phyloP scores from a whole-genome alignment of 2,797 vertebrate genomes.

The Iguana delicatissima region DNA sequence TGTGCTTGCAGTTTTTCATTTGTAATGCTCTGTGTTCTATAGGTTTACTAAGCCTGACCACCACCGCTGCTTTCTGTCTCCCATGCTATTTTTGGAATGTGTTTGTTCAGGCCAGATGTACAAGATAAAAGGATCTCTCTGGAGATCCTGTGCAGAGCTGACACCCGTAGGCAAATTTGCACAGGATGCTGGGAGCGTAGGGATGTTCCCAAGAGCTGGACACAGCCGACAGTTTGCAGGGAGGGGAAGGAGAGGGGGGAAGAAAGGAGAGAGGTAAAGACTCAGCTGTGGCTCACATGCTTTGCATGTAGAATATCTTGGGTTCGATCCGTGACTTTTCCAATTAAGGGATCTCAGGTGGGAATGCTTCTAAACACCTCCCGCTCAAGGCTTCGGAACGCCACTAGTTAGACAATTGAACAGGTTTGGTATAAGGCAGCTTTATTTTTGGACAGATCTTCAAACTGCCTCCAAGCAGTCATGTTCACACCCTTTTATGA shows the following conservation, averaged over 20 bases:
- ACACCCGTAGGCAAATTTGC: conserved; percentile 21
- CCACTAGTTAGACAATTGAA: not conserved
- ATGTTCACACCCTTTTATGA: not conserved
- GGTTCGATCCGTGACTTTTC: not conserved
- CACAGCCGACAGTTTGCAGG: conserved; percentile 1
- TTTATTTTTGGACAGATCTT: not conserved
- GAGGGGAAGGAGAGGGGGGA: not conserved
- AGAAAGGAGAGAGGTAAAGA: not conserved
- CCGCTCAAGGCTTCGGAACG: not conserved
- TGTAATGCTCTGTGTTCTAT: not conserved
- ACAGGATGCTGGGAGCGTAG: conserved; percentile 4
- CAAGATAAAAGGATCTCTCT: conserved; percentile 40
- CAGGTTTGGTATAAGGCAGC: not conserved
- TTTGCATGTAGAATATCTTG: conserved; percentile 3
- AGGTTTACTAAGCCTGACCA: not conserved
- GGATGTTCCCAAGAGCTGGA: conserved; percentile 16
- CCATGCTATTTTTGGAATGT: conserved; percentile 37
- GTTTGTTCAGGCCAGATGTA: conserved; percentile 36
- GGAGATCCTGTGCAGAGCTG: conserved; percentile 22
- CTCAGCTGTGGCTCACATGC: not conserved
- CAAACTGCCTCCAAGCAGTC: not conserved
- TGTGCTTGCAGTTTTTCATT: conserved; percentile 8
- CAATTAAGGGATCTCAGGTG: conserved; percentile 2
- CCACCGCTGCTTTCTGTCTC: not conserved
- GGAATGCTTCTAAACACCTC: not conserved